Base-by-base conservation (phyloP, 2,888 invertebrate genomes). In the Volucella inanis region DNA sequence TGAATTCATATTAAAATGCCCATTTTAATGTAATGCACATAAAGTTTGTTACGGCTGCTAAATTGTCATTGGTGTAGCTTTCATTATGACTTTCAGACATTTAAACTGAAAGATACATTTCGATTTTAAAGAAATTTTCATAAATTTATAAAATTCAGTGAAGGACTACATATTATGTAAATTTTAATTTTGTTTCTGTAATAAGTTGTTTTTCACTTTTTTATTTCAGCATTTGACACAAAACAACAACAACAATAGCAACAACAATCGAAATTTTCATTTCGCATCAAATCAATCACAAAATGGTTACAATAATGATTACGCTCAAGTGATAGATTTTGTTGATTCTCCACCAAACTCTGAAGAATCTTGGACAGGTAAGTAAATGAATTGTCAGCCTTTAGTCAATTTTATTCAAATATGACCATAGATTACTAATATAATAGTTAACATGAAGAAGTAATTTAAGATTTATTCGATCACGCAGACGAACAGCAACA, bases 261-360 rank as follows among this genome's bases (percentile, higher is more conserved):
- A 74, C 47, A 70, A 74, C 59, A 91, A 89, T 89, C 90, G 90
- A 62, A 90, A 88, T 88, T 90, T 89, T 77, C 89, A 89, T 70
- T 91, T 89, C 84, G 88, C 90, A 83, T 70, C 81, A 57, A 86
- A 75, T 64, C 81, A 78, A 76, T 80, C 84, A 86, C 79, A 81
- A 74, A 80, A 87, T 78, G 64, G 84, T 87, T 87, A 82, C 65
- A 85, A 85, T 79, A 87, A 88, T 67, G 91, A 91, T 89, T 92
- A 91, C 90, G 91, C 91, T 87, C 91, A 91, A 88, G 91, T 92
- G 82, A 92, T 92, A 75, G 91, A 91, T 88, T 92, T 92, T 88
- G 91, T 92, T 87, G 92, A 92, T 72, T 92, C 92, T 86, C 92
- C 92, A 85, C 92, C 92, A 11, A 91, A 92, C 87, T 92, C 92